Evolutionary conservation across 2,113 vertebrate genomes (phyloP), one percentile per base, ranked within the genome.

Genomic region (Eublepharis macularius): DNA sequence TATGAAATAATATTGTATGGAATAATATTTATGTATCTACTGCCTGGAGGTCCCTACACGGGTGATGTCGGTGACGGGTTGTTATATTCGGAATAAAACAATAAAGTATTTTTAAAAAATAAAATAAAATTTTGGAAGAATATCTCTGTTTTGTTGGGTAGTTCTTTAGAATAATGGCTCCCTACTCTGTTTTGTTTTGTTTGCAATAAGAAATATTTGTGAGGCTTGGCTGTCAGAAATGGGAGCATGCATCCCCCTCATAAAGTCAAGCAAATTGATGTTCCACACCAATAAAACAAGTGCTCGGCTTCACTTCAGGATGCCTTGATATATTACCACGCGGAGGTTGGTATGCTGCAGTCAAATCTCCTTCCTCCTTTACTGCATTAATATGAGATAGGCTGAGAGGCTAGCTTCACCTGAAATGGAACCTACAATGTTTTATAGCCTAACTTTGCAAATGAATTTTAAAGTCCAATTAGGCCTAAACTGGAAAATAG

Each of bases 331-430:
- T 87, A 90, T 76, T 0, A 0, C 66, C 83, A 12, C 0, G 0
- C 16, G 32, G 26, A 80, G 2, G 6, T n/a, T 32, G 36, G 45
- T 60, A 70, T 11, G 0, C 0, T 34, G 49, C 0, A 0, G 8
- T 11, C 76, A 81, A 6, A 51, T 47, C 76, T 12, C 51, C 45
- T 74, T 51, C 41, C 47, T 54, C 32, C 43, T 36, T 45, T 32
- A 60, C 1, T 72, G 60, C 66, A 34, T 14, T 43, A 36, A 9
- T 45, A 34, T 32, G 17, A 73, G 36, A 84, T 54, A 45, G 51
- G 36, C 36, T 4, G 65, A 12, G 21, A 63, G 80, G 43, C 13
- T 87, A 72, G n/a, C 12, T 34, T 82, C 47, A 47, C 69, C 51
- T 24, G 69, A 43, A 17, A 66, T 13, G 70, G 3, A 0, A 34